Conservation (phyloP, 2,888 invertebrate genomes). For the Campopleginae sp. region DNA sequence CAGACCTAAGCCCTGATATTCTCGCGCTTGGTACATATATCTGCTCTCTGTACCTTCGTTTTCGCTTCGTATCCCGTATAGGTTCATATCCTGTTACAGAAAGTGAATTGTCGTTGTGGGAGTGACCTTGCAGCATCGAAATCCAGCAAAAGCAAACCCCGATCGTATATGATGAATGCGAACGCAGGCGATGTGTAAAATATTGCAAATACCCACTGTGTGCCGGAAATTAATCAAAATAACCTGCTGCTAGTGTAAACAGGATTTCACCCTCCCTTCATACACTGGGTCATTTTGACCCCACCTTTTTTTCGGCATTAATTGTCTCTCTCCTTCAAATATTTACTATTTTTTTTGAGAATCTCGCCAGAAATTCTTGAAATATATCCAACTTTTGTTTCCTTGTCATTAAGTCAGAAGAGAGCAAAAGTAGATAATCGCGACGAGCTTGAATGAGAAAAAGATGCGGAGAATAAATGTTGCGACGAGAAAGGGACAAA, state of each 20-base stretch:
- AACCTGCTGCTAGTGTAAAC: background rate
- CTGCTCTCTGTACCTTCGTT: conserved; percentile 35
- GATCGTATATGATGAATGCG: conserved; percentile 6
- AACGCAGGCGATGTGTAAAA: background rate
- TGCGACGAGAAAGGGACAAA: background rate
- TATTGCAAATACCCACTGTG: background rate
- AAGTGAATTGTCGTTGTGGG: conserved; percentile 32
- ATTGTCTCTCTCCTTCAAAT: too few relatives aligned
- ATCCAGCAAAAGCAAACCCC: conserved; percentile 4
- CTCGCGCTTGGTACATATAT: conserved; percentile 2
- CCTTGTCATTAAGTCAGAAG: too few relatives aligned
- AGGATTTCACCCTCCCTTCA: too few relatives aligned
- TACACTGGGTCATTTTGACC: too few relatives aligned
- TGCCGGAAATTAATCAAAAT: background rate
- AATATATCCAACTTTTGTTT: too few relatives aligned
- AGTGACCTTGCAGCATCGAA: conserved; percentile 22
- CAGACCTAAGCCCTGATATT: conserved; percentile 27
- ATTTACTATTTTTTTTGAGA: too few relatives aligned
- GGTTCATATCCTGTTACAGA: conserved; percentile 62
- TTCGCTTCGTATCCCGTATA: conserved; percentile 47
- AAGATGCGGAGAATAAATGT: background rate
- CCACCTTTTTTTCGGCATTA: too few relatives aligned
- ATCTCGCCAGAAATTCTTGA: too few relatives aligned
- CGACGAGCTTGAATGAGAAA: background rate
- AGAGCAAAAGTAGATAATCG: too few relatives aligned